A percentile compares a stretch with the other conserved stretches of the same genome.
phyloP scores from a whole-genome alignment of 2,888 invertebrate genomes.

The Taenaris catops region DNA sequence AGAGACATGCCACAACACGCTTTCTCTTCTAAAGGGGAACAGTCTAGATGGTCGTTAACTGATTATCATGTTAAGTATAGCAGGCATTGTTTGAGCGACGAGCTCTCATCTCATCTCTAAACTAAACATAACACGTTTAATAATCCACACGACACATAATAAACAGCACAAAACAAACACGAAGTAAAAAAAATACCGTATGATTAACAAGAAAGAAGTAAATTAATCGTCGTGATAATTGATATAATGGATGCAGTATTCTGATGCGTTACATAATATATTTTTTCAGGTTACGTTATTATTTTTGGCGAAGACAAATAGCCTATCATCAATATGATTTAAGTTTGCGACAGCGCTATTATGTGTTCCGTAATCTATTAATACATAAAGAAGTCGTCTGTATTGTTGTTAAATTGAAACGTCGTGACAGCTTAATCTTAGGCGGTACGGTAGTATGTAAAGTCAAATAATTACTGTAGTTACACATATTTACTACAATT shows the following conservation, averaged over 20 bases:
- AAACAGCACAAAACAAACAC: background rate
- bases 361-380: slow-evolving; percentile 3
- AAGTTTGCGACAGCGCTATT: slow-evolving; percentile 1
- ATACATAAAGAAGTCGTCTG: no score
- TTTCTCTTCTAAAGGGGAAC: slow-evolving; percentile 69
- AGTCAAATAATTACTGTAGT: no score
- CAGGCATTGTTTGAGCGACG: slow-evolving; percentile 35
- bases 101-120: slow-evolving; percentile 6
- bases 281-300: slow-evolving; percentile 4
- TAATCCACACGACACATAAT: no score
- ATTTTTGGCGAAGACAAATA: slow-evolving; percentile 5
- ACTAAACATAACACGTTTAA: slow-evolving; percentile 6
- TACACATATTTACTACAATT: no score
- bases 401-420: no score
- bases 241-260: no score
- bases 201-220: slow-evolving; percentile 2
- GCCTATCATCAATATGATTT: slow-evolving; percentile 2
- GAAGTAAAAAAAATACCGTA: background rate
- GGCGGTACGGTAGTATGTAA: no score
- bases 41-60: slow-evolving; percentile 57
- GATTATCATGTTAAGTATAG: slow-evolving; percentile 70
- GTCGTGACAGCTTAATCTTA: no score
- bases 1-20: slow-evolving; percentile 53
- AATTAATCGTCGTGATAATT: background rate
- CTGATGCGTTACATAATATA: slow-evolving; percentile 6